These are phyloP conservation scores for Chaenogobius annularis DNA, from an alignment of 2,113 vertebrate genomes.

Conservation along the genomic window DNA sequence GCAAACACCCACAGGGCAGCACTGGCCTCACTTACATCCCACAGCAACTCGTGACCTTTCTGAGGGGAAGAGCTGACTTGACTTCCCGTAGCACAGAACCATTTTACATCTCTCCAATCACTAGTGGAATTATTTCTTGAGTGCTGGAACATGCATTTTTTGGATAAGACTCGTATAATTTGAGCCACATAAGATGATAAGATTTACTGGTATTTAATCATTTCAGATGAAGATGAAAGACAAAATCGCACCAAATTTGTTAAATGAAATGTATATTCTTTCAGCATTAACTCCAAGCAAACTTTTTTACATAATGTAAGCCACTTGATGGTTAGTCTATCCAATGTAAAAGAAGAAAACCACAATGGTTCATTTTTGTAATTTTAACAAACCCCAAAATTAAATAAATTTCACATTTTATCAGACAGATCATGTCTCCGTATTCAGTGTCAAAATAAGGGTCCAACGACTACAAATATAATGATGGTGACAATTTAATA, in stretches of 20 bases:
- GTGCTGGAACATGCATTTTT: neutral
- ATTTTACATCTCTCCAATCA: constrained; percentile 29
- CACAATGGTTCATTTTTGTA: neutral
- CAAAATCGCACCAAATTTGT: neutral
- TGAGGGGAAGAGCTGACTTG: constrained; percentile 49
- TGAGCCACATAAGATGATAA: neutral
- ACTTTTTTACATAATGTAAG: no score
- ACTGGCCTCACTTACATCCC: constrained; percentile 54
- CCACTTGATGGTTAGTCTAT: no score
- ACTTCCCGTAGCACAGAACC: constrained; percentile 40
- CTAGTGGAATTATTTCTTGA: constrained; percentile 30
- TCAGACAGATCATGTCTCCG: constrained; percentile 22
- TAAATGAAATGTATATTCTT: neutral
- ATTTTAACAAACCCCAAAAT: constrained; percentile 18
- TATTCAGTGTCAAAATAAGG: constrained; percentile 43
- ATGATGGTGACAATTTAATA: constrained; percentile 66
- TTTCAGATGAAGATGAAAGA: neutral
- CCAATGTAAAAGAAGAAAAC: no score
- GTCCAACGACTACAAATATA: constrained; percentile 22
- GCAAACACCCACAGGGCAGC: constrained; percentile 66
- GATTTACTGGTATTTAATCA: neutral
- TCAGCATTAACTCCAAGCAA: no score
- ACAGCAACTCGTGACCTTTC: constrained; percentile 64
- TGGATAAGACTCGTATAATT: neutral
- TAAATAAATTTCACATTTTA: constrained; percentile 42